Evolutionary conservation across 2,888 invertebrate species (phyloP).

Genomic region (Euphydryas editha): DNA sequence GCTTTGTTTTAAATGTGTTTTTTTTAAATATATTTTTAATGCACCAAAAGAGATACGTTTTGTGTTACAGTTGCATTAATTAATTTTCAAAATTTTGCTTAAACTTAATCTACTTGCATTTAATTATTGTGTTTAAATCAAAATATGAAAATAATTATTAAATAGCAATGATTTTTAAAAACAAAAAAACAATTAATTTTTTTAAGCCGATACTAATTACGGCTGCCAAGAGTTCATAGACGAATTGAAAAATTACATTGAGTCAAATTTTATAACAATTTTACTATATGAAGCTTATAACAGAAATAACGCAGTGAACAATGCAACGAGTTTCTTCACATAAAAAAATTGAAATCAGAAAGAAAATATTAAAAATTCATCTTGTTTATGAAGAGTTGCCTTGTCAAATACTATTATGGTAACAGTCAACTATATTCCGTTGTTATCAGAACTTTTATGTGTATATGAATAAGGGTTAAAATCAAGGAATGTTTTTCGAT

Average conservation of each 20-base stretch:
- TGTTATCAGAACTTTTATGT: conserved; percentile 14
- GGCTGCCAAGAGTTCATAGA: background rate
- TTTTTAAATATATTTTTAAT: background rate
- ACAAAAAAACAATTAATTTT: too few relatives aligned
- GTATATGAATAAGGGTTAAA: conserved; percentile 17
- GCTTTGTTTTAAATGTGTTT: background rate
- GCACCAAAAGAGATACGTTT: background rate
- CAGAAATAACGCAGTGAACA: background rate
- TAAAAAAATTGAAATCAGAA: conserved; percentile 33
- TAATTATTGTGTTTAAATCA: too few relatives aligned
- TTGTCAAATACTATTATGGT: conserved; percentile 73
- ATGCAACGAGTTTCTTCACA: conserved; percentile 9
- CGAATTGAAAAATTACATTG: background rate
- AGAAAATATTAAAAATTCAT: conserved; percentile 45
- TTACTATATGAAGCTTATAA: background rate
- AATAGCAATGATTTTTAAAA: too few relatives aligned
- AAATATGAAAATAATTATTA: too few relatives aligned
- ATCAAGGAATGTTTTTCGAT: conserved; percentile 11
- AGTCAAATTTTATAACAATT: background rate
- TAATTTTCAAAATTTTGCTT: background rate
- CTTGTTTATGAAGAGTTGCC: conserved; percentile 50
- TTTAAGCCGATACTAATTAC: too few relatives aligned
- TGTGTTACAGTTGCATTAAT: background rate
- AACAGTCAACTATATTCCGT: conserved; percentile 56
- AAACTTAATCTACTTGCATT: too few relatives aligned